Base-by-base conservation (phyloP, 2,888 invertebrate species). In the Caenorhabditis virilis region DNA sequence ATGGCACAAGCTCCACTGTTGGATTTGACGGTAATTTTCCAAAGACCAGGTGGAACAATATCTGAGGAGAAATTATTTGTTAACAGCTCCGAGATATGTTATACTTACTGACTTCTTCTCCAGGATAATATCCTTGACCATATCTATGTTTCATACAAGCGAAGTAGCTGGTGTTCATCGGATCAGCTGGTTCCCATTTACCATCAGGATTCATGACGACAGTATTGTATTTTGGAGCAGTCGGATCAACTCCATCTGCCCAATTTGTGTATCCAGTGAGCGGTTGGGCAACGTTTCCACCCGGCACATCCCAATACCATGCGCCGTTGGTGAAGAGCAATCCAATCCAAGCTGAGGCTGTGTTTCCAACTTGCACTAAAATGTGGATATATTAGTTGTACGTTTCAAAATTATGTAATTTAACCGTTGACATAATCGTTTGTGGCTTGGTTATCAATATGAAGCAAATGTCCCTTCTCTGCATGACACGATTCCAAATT, bases 301-400 rank as follows among this genome's bases (percentile, higher is more conserved):
- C 59, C 22, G 72, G 73, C 36, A 68, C 74, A 50, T 74, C 76
- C 74, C 72, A 72, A n/a, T 53, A 53, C 76, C 76, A 76, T 15
- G 56, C 38, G 9, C 62, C 57, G n/a, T 54, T 54, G 38, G 54
- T 57, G 33, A 46, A 56, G 15, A 54, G 59, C 13, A 76, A 58
- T 9, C 76, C 76, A 33, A 76, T 66, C 76, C 76, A 76, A 22
- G 38, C 50, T n/a, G n/a, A n/a, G 1, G 38, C 43, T 16, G 56
- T 57, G 26, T 42, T 39, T 5, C 45, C 9, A 9, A 53, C n/a
- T 54, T 64, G 65, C 35, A 43, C 65, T 69, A 15, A 50, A 61
- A 50, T 15, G 7, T 15, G 11, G 23, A 35, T 11, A 4, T 23
- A 38, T 18, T 20, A 15, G n/a, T 18, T 38, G 15, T 18, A 20